Base-by-base conservation (phyloP, 2,888 invertebrate species). In the Macrophya alboannulata region DNA sequence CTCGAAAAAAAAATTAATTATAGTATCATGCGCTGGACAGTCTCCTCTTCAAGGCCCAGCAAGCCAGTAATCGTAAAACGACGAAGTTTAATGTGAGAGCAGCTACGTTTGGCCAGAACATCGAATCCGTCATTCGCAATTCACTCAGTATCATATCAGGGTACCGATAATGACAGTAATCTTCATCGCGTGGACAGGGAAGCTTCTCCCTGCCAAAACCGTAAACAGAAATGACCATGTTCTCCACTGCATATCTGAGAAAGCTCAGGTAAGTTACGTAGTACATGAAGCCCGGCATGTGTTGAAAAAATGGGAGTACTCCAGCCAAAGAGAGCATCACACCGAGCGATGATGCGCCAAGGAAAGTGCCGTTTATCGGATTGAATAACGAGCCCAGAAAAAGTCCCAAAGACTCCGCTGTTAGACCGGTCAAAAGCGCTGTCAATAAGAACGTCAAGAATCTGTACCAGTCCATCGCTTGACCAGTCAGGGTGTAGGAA, bases 361-460 rank as follows among this genome's bases (percentile, higher is more conserved):
- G 93, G 94, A 98, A 98, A 17, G 98, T 98, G 12, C 98, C 98
- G 93, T 98, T 98, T 88, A 97, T 94, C 72, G 97, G 96, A 93
- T 96, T 96, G 10, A 96, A 95, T 71, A 96, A 95, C 8, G 98
- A 97, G n/a, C 98, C 98, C 85, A 98, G 96, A 79, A 98, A 94
- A 79, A 97, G 95, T 0, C 98, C 98, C 45, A 97, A 93, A n/a
- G 97, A 97, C 91, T 98, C 98, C 1, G 98, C 96, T n/a, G 97
- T 95, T 17, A 98, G 94, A 0, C 97, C 96, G 0, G 97, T 95
- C 83, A 96, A 95, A 8, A 96, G 95, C 77, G 96, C 95, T 21
- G 97, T 95, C 1, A 96, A 93, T 12, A 97, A 94, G 91, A 97
- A 97, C 95, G 97, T 97, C 1, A 95, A 92, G 94, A 97, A 98